These are phyloP conservation scores for Brienomyrus brachyistius DNA, from an alignment of 2,113 vertebrate genomes.

Conservation along the genomic window DNA sequence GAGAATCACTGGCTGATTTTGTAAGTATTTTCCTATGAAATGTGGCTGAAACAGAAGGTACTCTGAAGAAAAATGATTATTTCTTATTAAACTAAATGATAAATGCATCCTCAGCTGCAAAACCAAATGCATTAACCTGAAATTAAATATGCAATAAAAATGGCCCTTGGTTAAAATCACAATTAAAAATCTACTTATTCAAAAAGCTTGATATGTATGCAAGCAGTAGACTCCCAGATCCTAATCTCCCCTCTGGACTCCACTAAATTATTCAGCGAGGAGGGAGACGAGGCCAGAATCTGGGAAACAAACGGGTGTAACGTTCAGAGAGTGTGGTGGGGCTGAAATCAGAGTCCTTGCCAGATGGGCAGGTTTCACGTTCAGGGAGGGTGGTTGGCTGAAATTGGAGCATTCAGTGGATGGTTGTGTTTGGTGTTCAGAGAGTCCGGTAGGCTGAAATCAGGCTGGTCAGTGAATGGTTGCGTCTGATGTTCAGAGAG, in stretches of 20 bases:
- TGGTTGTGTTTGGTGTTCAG: background rate
- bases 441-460: background rate
- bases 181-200: background rate
- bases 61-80: background rate
- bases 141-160: background rate
- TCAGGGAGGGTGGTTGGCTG: background rate
- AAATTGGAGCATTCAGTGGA: background rate
- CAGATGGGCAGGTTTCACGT: background rate
- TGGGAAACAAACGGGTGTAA: constrained; percentile 21
- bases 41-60: background rate
- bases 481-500: background rate
- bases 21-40: background rate
- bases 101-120: background rate
- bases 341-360: constrained; percentile 31
- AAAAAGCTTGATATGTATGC: background rate
- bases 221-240: background rate
- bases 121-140: background rate
- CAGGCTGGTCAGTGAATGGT: background rate
- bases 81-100: background rate
- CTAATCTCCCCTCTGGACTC: constrained; percentile 7
- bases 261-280: constrained; percentile 28
- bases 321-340: constrained; percentile 19
- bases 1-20: background rate
- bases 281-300: background rate
- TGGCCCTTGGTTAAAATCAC: background rate